Conservation (phyloP, 2,888 invertebrate genomes). For the Sesamia inferens region DNA sequence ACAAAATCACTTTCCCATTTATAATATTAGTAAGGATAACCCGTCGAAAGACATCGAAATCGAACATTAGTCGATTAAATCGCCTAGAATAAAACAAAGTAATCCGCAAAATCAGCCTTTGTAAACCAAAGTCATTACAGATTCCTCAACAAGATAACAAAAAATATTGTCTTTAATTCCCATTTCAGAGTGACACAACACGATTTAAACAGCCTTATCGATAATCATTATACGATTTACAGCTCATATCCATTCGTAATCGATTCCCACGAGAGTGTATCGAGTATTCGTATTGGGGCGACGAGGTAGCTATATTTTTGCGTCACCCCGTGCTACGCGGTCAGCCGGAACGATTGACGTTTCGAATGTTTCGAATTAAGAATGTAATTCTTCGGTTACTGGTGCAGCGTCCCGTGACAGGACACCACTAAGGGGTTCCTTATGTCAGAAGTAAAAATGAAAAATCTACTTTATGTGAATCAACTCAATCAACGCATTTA, state of each 20-base stretch:
- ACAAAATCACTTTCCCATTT: too few relatives aligned
- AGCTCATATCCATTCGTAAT: conserved; percentile 71
- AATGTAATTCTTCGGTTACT: conserved; percentile 42
- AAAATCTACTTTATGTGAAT: too few relatives aligned
- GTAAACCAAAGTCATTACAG: conserved; percentile 15
- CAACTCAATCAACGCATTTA: too few relatives aligned
- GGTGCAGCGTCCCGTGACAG: neutral
- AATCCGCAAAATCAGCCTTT: conserved; percentile 3
- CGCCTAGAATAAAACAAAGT: neutral
- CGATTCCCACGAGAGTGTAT: conserved; percentile 77
- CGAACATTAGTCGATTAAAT: conserved; percentile 13
- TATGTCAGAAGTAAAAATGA: neutral
- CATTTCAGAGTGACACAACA: conserved; percentile 45
- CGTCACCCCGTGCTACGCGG: conserved; percentile 41
- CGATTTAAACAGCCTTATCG: conserved; percentile 60
- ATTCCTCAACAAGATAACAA: conserved; percentile 29
- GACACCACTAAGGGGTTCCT: neutral
- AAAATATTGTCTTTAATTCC: conserved; percentile 38
- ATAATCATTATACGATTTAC: conserved; percentile 75
- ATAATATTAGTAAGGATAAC: too few relatives aligned
- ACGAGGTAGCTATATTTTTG: conserved; percentile 58
- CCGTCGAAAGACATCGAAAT: neutral
- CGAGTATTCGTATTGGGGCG: conserved; percentile 59
- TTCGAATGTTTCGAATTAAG: conserved; percentile 49
- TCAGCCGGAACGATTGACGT: conserved; percentile 56